Evolutionary conservation across 1,140 invertebrate species (phyloP).

Genomic region (Palaemon carinicauda): DNA sequence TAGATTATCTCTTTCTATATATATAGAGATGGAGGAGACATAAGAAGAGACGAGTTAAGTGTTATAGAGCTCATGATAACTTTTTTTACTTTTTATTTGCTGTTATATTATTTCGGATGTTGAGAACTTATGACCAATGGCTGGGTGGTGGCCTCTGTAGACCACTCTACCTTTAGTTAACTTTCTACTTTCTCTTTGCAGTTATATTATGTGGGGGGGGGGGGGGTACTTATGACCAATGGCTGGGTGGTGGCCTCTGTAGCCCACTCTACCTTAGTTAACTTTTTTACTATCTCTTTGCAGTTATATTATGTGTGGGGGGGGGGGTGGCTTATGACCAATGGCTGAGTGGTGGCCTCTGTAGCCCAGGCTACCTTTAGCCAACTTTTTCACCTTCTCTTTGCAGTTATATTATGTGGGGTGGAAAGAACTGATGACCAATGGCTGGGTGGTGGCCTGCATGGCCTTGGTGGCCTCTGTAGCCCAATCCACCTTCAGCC

Average conservation of each 20-base stretch:
- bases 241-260: constrained; percentile 80
- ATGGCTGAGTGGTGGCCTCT: constrained; percentile 81
- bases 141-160: constrained; percentile 77
- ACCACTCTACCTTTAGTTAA: constrained; percentile 84
- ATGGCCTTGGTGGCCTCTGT: constrained; percentile 77
- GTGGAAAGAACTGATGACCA: constrained; percentile 73
- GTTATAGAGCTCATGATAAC: too few relatives aligned
- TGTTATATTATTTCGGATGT: constrained; percentile 60
- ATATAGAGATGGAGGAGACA: too few relatives aligned
- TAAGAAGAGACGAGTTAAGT: too few relatives aligned
- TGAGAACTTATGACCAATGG: constrained; percentile 77
- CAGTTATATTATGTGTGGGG: constrained; percentile 47
- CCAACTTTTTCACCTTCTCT: constrained; percentile 71
- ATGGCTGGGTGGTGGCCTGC: constrained; percentile 81
- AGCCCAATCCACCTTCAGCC: constrained; percentile 81
- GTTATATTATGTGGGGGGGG: constrained; percentile 60
- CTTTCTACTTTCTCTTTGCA: background rate
- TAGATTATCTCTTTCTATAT: too few relatives aligned
- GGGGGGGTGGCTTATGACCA: constrained; percentile 73
- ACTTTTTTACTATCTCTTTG: background rate
- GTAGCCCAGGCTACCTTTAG: constrained; percentile 81
- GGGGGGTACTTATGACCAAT: constrained; percentile 76
- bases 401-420: constrained; percentile 40
- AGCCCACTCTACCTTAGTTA: constrained; percentile 80
- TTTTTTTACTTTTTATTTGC: background rate